Percentiles rank a stretch among this genome's conserved stretches.
phyloP scores from a whole-genome alignment of 2,113 vertebrate genomes.

The Ascaphus truei region DNA sequence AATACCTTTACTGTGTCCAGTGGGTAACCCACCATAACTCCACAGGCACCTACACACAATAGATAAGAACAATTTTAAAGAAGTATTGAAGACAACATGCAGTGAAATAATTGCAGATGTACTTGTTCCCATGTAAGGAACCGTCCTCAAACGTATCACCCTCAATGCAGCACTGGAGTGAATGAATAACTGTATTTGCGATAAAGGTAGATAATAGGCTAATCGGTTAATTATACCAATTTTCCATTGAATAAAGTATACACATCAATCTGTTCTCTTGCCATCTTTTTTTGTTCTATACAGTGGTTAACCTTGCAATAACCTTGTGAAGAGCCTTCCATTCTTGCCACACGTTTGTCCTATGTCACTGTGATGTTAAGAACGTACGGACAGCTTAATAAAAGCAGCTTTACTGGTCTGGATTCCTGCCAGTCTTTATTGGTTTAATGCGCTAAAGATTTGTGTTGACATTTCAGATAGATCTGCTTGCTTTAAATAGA shows the following conservation, averaged over 20 bases:
- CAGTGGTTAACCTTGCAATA: too few relatives aligned
- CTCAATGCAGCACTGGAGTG: too few relatives aligned
- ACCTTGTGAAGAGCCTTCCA: too few relatives aligned
- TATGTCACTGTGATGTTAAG: not conserved
- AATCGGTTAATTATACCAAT: too few relatives aligned
- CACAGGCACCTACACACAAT: conserved; percentile 67
- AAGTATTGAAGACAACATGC: too few relatives aligned
- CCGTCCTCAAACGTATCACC: too few relatives aligned
- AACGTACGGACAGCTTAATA: not conserved
- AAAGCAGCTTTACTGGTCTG: not conserved
- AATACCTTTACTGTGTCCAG: conserved; percentile 82
- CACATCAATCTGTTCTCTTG: too few relatives aligned
- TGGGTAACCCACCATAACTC: conserved; percentile 77
- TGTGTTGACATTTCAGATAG: not conserved
- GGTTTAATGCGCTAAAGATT: not conserved
- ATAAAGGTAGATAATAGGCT: too few relatives aligned
- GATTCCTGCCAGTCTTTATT: not conserved
- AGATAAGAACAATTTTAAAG: conserved; percentile 9
- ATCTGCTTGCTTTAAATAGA: not conserved
- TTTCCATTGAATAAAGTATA: too few relatives aligned
- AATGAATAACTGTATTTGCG: too few relatives aligned
- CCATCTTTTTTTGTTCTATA: too few relatives aligned
- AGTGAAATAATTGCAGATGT: not conserved
- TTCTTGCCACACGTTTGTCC: not conserved
- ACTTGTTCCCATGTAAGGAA: not conserved